Evolutionary conservation across 2,797 vertebrate species (phyloP), one percentile per base, ranked within the genome.

Genomic region (Jordanella pulchra): DNA sequence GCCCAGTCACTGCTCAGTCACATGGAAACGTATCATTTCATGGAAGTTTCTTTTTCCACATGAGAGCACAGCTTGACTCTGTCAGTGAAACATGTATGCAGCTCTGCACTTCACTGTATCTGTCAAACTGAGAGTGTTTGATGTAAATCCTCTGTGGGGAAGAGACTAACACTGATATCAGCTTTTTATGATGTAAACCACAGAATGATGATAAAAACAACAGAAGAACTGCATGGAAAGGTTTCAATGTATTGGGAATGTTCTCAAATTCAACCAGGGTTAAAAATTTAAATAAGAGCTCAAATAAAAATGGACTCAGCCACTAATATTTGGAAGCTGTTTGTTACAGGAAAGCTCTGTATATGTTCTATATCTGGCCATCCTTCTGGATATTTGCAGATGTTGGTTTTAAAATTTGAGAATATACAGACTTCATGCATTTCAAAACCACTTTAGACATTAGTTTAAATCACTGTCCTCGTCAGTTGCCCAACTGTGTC

Each of bases 1-100:
- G 78, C 32, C 83, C 71, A 60, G 73, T 69, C 47, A 44, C 39
- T 25, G 77, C 67, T 80, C 77, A 84, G 82, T 87, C 85, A 79
- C 71, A 72, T 68, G 23, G 23, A 71, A 80, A 73, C 18, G 21
- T 45, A 25, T 60, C 3, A 18, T 58, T 54, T 78, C 72, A 42
- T 64, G 63, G 27, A 30, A 68, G 61, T 71, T 72, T 70, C 5
- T 70, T 72, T 70, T 44, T 68, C 32, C 54, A 76, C 55, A 39
- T 55, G 14, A 47, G n/a, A 48, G 15, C 32, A 28, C 54, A 66
- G 12, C 44, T 75, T 30, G 66, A 2, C 14, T n/a, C 18, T 27
- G 23, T 74, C 12, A 27, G n/a, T 56, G 3, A 61, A 75, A 63
- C 67, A 53, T 42, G 0, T n/a, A 55, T 50, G 1, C 32, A 48